These are phyloP conservation scores for Bombyx huttoni DNA, from an alignment of 2,888 invertebrate species.

Conservation along the genomic window DNA sequence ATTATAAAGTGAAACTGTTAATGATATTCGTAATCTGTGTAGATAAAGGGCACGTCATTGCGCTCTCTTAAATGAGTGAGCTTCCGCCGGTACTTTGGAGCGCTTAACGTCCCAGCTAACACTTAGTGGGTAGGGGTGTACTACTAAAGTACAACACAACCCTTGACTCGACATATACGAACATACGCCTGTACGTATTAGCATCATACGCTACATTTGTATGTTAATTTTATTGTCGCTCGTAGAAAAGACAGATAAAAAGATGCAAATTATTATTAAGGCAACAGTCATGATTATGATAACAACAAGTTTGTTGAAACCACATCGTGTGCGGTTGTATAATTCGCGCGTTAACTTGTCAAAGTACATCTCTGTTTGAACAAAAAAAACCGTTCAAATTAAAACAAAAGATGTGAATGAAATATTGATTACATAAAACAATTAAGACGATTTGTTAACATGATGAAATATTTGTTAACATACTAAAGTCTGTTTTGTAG, in stretches of 20 bases:
- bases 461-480: not conserved
- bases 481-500: not conserved
- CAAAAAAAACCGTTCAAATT: no score
- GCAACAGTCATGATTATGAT: slow-evolving; percentile 24
- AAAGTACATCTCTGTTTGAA: not conserved
- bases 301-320: slow-evolving; percentile 30
- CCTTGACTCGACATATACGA: slow-evolving; percentile 14
- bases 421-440: no score
- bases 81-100: not conserved
- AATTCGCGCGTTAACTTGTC: slow-evolving; percentile 22
- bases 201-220: slow-evolving; percentile 33
- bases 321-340: slow-evolving; percentile 47
- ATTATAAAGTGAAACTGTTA: not conserved
- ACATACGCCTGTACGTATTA: slow-evolving; percentile 21
- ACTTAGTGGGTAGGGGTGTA: slow-evolving; percentile 7
- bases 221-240: slow-evolving; percentile 56
- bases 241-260: slow-evolving; percentile 56
- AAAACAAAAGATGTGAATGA: no score
- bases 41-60: not conserved
- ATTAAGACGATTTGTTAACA: not conserved
- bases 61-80: not conserved
- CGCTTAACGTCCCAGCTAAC: not conserved
- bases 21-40: no score
- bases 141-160: slow-evolving; percentile 4
- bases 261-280: slow-evolving; percentile 31